Percentiles rank a stretch among this genome's conserved stretches.
Evolutionary conservation across 2,888 invertebrate genomes (phyloP).

Genomic region (Dryadula phaetusa): DNA sequence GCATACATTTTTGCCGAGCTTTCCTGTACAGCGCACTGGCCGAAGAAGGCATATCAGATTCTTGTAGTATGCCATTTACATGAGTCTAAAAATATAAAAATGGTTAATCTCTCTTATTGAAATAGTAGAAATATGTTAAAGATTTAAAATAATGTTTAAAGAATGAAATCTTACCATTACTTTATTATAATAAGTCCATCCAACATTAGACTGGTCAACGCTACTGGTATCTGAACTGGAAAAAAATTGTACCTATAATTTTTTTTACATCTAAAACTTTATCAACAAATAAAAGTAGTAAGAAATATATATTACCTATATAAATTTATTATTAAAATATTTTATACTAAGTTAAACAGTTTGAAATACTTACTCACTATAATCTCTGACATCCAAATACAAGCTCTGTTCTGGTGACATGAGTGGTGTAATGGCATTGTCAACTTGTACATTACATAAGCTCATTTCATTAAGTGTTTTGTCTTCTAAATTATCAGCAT

Average conservation of each 20-base stretch:
- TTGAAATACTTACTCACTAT: constrained; percentile 74
- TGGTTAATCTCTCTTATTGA: not conserved
- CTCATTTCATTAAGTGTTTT: constrained; percentile 78
- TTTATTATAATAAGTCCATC: constrained; percentile 89
- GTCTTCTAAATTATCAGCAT: constrained; percentile 59
- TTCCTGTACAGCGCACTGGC: constrained; percentile 74
- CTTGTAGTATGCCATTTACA: constrained; percentile 79
- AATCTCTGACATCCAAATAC: constrained; percentile 77
- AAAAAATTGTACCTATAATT: constrained; percentile 38
- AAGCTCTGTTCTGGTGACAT: constrained; percentile 78
- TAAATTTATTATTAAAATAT: not conserved
- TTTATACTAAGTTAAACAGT: not conserved
- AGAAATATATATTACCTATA: not conserved
- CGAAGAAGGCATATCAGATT: constrained; percentile 79
- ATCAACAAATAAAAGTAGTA: constrained; percentile 17
- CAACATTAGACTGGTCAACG: constrained; percentile 84
- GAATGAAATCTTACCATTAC: constrained; percentile 81
- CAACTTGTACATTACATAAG: constrained; percentile 75
- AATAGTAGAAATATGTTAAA: not conserved
- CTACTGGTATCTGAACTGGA: constrained; percentile 81
- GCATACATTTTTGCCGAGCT: constrained; percentile 69
- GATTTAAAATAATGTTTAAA: not conserved
- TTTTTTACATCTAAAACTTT: too few species aligned
- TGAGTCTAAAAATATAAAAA: constrained; percentile 64
- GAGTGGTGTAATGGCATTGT: constrained; percentile 75